Evolutionary conservation across 2,888 invertebrate genomes (phyloP).

Genomic region (Maniola hyperantus): DNA sequence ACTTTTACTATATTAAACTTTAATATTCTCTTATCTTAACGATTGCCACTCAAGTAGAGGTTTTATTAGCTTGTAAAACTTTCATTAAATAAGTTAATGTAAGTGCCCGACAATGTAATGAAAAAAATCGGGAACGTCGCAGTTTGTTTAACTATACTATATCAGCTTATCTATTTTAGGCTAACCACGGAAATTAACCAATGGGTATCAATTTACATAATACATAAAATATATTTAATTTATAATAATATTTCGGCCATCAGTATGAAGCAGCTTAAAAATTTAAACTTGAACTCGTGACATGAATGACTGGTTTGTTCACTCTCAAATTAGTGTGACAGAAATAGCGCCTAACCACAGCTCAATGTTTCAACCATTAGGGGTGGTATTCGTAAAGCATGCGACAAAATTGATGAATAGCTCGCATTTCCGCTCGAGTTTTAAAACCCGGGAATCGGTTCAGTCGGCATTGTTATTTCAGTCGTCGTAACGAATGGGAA

Average conservation of each 20-base stretch:
- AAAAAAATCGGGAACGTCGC: background rate
- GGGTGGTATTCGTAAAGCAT: constrained; percentile 59
- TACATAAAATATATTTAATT: background rate
- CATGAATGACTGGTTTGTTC: constrained; percentile 33
- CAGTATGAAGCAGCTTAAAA: constrained; percentile 13
- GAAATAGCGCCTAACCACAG: constrained; percentile 47
- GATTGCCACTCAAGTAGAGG: constrained; percentile 9
- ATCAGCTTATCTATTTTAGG: no score
- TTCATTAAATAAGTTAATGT: constrained; percentile 6
- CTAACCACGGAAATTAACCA: no score
- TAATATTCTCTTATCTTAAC: constrained; percentile 15
- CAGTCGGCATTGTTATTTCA: constrained; percentile 76
- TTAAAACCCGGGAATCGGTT: constrained; percentile 58
- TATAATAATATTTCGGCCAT: background rate
- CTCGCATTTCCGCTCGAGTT: constrained; percentile 64
- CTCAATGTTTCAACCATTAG: constrained; percentile 48
- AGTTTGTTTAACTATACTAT: background rate
- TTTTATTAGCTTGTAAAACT: constrained; percentile 14
- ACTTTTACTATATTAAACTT: constrained; percentile 26
- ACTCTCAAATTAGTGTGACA: constrained; percentile 37
- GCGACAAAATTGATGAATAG: constrained; percentile 70
- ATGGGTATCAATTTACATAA: no score
- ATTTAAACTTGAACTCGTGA: constrained; percentile 42
- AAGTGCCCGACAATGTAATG: background rate
- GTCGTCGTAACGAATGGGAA: constrained; percentile 73